phyloP scores from a whole-genome alignment of 2,888 invertebrate genomes.

The Drosophila acutilabella region DNA sequence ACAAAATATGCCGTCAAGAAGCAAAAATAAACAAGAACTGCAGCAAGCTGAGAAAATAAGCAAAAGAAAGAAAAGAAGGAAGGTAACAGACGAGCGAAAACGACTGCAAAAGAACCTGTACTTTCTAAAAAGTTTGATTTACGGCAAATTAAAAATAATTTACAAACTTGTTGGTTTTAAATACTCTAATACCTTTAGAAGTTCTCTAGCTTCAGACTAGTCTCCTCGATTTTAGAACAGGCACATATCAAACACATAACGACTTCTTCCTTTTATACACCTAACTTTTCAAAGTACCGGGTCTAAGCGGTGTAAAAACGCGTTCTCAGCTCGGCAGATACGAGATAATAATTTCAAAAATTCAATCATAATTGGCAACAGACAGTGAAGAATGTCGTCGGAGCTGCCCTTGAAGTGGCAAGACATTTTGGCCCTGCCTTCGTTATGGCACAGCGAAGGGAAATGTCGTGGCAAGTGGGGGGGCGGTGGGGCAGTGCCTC shows the following conservation, averaged over 20 bases:
- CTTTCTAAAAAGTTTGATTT: too few species aligned
- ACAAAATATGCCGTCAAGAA: slow-evolving; percentile 53
- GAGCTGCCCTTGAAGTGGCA: slow-evolving; percentile 38
- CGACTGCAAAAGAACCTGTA: too few species aligned
- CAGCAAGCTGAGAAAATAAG: background rate
- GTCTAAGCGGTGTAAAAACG: slow-evolving; percentile 24
- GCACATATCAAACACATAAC: too few species aligned
- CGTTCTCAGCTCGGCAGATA: slow-evolving; percentile 15
- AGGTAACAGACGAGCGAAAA: too few species aligned
- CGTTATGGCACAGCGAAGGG: background rate
- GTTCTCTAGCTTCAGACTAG: too few species aligned
- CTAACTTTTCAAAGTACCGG: too few species aligned
- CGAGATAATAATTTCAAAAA: slow-evolving; percentile 57
- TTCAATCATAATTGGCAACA: slow-evolving; percentile 70
- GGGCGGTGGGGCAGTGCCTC: background rate
- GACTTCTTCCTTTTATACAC: too few species aligned
- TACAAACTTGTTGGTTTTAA: too few species aligned
- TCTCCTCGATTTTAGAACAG: too few species aligned
- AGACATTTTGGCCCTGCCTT: background rate
- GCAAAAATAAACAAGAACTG: slow-evolving; percentile 10
- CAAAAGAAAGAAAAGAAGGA: background rate
- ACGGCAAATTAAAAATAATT: too few species aligned
- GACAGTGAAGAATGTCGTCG: slow-evolving; percentile 58
- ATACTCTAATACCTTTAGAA: too few species aligned
- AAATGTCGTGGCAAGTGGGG: too few species aligned